Base-by-base conservation (phyloP, 1,140 invertebrate genomes). In the Drosophila navojoa region DNA sequence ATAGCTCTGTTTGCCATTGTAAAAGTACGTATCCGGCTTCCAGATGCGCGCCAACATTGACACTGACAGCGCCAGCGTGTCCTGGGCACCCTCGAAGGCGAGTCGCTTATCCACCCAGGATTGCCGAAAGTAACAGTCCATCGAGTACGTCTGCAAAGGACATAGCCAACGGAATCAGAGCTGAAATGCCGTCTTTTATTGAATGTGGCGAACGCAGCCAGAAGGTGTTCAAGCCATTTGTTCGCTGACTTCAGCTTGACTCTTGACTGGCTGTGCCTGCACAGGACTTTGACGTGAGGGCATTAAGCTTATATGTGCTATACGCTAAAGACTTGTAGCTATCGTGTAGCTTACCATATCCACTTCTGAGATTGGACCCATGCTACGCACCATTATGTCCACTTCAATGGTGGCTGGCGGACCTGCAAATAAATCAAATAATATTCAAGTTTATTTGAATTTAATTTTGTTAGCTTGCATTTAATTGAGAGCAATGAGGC, bases 11-110 rank as follows among this genome's bases (percentile, higher is more conserved):
- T 96, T 96, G 42, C 95, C 96, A 92, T 98, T 98, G 91, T 96
- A 95, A 90, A 98, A 97, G 92, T 96, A 97, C 10, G 97, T 98
- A 92, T 98, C 97, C 2, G 97, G 97, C 90, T 96, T 97, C 97
- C 97, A 98, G 69, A 98, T 97, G 72, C 94, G 93, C 11, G 94
- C 94, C 71, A 96, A 91, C 95, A 96, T 96, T 27, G 95, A 95
- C 72, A 96, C 96, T 85, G 95, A 96, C 42, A 97, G 91, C 0
- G 96, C 95, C 22, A 96, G 92, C 16, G 95, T 95, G 71, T 93
- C 92, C 87, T 94, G 94, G 71, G 93, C 92, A 29, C 94, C 94
- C 53, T 94, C 93, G 85, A 96, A 96, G 10, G 95, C 95, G 67
- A 97, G 93, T 44, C 96, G 93, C 69, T 94, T 93, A 91, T 96